Percentiles rank a stretch among this genome's conserved stretches.
These are phyloP conservation scores for Phylloscopus collybita DNA, from an alignment of 2,797 vertebrate species.

Conservation along the genomic window DNA sequence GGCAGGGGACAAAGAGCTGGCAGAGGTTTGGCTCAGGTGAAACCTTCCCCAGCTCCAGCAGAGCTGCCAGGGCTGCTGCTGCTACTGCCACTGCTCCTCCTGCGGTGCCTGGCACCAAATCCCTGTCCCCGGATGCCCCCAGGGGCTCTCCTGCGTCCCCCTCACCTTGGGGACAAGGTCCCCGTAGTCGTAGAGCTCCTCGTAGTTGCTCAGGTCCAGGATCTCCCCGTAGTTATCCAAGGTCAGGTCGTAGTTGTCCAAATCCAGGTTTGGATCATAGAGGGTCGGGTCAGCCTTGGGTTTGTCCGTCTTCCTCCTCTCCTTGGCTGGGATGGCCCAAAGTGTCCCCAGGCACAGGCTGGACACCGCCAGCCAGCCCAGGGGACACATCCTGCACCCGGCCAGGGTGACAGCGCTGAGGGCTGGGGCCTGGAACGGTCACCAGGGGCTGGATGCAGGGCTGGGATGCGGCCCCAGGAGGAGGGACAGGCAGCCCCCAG, in stretches of 20 bases:
- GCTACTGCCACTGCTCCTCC: background rate
- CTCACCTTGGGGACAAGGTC: constrained; percentile 78
- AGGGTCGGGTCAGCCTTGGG: background rate
- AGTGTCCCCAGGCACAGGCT: constrained; percentile 10
- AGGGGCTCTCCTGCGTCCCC: background rate
- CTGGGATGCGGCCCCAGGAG: rapidly evolving
- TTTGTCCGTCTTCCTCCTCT: constrained; percentile 2
- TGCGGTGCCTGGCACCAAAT: background rate
- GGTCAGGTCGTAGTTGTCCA: constrained; percentile 67
- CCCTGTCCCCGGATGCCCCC: rapidly evolving
- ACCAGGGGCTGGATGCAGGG: background rate
- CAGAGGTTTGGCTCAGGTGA: background rate
- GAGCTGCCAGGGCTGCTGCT: background rate
- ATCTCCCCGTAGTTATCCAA: constrained; percentile 71
- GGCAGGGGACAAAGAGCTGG: background rate
- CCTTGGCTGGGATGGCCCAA: background rate
- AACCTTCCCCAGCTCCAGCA: background rate
- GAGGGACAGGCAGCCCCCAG: background rate
- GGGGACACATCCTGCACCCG: background rate
- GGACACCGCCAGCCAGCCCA: constrained; percentile 29
- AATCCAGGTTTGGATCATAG: background rate
- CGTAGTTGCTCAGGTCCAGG: constrained; percentile 75
- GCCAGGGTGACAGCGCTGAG: rapidly evolving
- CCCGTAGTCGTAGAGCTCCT: constrained; percentile 76
- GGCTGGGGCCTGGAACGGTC: background rate